Base-by-base conservation (phyloP, 2,113 vertebrate species). In the Cyprinodon brontotheroides region DNA sequence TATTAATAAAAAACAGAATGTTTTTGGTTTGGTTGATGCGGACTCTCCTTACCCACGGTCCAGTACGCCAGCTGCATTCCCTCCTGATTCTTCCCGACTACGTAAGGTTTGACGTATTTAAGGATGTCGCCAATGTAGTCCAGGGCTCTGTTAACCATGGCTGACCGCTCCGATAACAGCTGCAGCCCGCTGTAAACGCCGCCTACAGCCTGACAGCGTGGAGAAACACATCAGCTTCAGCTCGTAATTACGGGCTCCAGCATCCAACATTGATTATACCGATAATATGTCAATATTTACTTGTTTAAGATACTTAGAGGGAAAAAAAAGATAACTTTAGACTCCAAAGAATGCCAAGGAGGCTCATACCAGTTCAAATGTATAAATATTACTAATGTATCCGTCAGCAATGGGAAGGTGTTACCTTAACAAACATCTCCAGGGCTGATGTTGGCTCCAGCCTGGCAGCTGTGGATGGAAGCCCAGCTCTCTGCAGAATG, bases 81-180 rank as follows among this genome's bases (percentile, higher is more conserved):
- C 89, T 97, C 95, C 38, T 92, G 95, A 75, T 93, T 95, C 89
- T 96, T 98, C 79, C 88, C 96, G 59, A 95, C 92, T 83, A 99
- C 89, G 68, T 97, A 96, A 2, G 97, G 97, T 87, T 98, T 99
- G 61, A 98, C 94, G 4, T 98, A 95, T 86, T 98, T 99, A 81
- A 99, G 82, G 70, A 99, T 89, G 83, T 99, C 97, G 78, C 97
- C 97, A 20, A 97, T 92, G 81, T 97, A 99, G 80, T 96, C 96
- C 88, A 97, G 92, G 45, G 95, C 90, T 89, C 95, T 96, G 87
- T 94, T 90, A 61, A 96, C 95, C 96, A 97, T 95, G 79, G 94
- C 89, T 73, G 96, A 96, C 83, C 96, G 97, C 88, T 98, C 97
- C 61, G 95, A 64, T 73, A 96, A 81, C n/a, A 89, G 91, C 79